These are phyloP conservation scores for Argyrosomus regius DNA, from an alignment of 2,797 vertebrate species.

Conservation along the genomic window DNA sequence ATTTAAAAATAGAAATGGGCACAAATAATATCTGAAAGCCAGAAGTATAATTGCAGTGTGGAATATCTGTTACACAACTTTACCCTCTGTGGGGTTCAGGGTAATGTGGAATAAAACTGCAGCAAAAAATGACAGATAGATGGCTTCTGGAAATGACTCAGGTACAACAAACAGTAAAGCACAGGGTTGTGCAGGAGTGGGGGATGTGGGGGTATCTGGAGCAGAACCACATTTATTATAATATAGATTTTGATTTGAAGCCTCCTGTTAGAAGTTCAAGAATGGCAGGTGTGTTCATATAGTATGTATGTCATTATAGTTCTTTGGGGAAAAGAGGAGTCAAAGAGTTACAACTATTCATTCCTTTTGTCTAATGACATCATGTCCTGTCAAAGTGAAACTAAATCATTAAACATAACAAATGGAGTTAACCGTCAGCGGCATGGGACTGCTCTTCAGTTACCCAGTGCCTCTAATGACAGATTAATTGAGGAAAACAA, in stretches of 20 bases:
- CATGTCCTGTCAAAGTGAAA: slow-evolving; percentile 78
- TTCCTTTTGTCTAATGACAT: slow-evolving; percentile 73
- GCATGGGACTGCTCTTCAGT: slow-evolving; percentile 54
- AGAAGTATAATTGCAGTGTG: slow-evolving; percentile 74
- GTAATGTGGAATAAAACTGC: slow-evolving; percentile 76
- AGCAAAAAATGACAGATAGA: slow-evolving; percentile 57
- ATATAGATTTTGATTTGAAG: slow-evolving; percentile 21
- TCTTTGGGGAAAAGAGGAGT: slow-evolving; percentile 51
- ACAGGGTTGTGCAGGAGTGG: not conserved
- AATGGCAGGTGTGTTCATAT: slow-evolving; percentile 50
- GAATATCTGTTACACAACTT: slow-evolving; percentile 81
- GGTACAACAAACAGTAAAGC: slow-evolving; percentile 58
- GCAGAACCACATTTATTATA: slow-evolving; percentile 22
- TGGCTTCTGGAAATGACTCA: slow-evolving; percentile 59
- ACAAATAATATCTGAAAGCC: slow-evolving; percentile 72
- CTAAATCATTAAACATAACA: slow-evolving; percentile 77
- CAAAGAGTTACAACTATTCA: slow-evolving; percentile 49
- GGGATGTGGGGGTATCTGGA: slow-evolving; percentile 8
- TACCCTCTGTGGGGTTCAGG: slow-evolving; percentile 68
- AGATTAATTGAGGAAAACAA: slow-evolving; percentile 56
- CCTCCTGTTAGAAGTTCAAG: slow-evolving; percentile 27
- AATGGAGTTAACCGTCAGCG: slow-evolving; percentile 67
- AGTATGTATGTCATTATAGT: slow-evolving; percentile 33
- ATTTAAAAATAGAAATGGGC: slow-evolving; percentile 76
- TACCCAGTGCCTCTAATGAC: slow-evolving; percentile 63